These are phyloP conservation scores for Stegodyphus mimosarum DNA, from an alignment of 1,140 invertebrate genomes.

Conservation along the genomic window DNA sequence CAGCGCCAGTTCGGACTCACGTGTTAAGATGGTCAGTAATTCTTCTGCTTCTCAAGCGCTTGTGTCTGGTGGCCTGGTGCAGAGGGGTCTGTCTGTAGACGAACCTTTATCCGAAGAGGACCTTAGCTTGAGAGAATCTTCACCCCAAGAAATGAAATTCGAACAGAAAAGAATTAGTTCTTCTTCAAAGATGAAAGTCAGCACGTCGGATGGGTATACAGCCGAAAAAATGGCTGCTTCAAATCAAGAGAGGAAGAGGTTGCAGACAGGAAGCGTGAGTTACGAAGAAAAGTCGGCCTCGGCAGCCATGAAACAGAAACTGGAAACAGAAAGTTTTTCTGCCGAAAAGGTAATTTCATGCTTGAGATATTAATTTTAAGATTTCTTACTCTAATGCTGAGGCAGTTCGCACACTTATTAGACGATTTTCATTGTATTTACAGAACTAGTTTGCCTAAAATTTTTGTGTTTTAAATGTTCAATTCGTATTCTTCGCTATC, in stretches of 20 bases:
- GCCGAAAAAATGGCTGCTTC: constrained; percentile 75
- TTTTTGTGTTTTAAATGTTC: too few relatives aligned
- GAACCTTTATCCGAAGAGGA: constrained; percentile 42
- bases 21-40: constrained; percentile 47
- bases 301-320: constrained; percentile 73
- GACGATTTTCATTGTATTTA: too few relatives aligned
- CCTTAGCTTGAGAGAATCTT: background rate
- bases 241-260: constrained; percentile 66
- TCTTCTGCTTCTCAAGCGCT: constrained; percentile 1
- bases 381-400: too few relatives aligned
- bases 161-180: constrained; percentile 83
- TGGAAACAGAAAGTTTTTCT: constrained; percentile 80
- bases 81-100: constrained; percentile 20
- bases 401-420: too few relatives aligned
- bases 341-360: constrained; percentile 74
- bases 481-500: too few relatives aligned
- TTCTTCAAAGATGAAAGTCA: constrained; percentile 78
- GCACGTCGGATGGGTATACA: constrained; percentile 78
- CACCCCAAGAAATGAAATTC: constrained; percentile 77
- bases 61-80: background rate
- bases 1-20: constrained; percentile 46
- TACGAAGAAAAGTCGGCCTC: constrained; percentile 78
- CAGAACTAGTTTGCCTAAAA: too few relatives aligned
- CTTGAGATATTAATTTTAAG: too few relatives aligned
- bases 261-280: constrained; percentile 82